Conservation (phyloP, 2,113 vertebrate genomes). For the Bothrops jararaca region DNA sequence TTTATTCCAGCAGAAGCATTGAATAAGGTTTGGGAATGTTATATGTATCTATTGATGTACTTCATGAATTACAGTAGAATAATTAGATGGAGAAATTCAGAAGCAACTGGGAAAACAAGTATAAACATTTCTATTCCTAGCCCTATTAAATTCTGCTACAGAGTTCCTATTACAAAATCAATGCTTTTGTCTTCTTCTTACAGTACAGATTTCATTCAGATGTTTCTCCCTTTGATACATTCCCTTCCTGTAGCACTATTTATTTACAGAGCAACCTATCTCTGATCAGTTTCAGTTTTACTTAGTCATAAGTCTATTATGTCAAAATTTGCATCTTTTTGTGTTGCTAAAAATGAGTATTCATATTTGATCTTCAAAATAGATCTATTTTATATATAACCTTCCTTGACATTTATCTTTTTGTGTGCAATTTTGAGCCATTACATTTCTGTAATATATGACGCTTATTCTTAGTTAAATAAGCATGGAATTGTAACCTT, state of each 20-base stretch:
- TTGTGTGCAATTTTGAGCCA: neutral
- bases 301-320: neutral
- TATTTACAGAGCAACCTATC: neutral
- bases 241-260: neutral
- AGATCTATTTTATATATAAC: neutral
- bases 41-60: neutral
- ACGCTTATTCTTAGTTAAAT: neutral
- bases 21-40: neutral
- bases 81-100: neutral
- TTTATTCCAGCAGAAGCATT: neutral
- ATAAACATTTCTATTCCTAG: neutral
- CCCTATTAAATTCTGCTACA: neutral
- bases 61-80: neutral
- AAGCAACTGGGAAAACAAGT: neutral
- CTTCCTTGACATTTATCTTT: neutral
- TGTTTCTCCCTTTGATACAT: neutral
- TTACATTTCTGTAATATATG: neutral
- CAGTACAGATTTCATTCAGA: no score
- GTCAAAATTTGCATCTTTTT: neutral
- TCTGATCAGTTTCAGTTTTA: neutral
- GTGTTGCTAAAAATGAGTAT: neutral
- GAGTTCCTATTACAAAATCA: neutral
- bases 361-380: neutral
- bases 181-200: neutral
- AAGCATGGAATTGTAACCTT: no score